Conservation (phyloP, 2,888 invertebrate species). For the Mellilla xanthometata region DNA sequence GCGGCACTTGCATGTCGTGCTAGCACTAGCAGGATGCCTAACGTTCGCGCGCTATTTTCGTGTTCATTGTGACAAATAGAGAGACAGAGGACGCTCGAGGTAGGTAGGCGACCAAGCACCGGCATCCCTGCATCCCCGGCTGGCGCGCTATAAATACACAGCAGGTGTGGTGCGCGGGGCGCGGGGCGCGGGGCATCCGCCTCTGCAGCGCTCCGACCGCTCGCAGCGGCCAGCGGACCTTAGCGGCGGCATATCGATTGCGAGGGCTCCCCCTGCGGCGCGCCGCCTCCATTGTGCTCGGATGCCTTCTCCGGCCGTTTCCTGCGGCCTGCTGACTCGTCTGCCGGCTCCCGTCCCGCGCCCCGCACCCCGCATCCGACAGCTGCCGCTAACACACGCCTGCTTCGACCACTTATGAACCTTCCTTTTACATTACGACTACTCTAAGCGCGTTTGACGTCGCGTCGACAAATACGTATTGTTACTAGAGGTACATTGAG, state of each 20-base stretch:
- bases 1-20: slow-evolving; percentile 38
- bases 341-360: slow-evolving; percentile 50
- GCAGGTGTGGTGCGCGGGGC: slow-evolving; percentile 73
- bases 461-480: too few relatives aligned
- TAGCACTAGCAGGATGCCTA: slow-evolving; percentile 44
- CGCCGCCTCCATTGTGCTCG: slow-evolving; percentile 77
- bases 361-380: slow-evolving; percentile 47
- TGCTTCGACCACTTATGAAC: slow-evolving; percentile 39
- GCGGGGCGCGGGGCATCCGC: slow-evolving; percentile 72
- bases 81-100: slow-evolving; percentile 48
- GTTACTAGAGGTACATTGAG: too few relatives aligned
- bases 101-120: slow-evolving; percentile 55
- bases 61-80: slow-evolving; percentile 68
- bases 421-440: slow-evolving; percentile 13
- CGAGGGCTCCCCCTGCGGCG: slow-evolving; percentile 82
- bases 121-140: slow-evolving; percentile 74
- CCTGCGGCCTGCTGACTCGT: slow-evolving; percentile 70
- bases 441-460: too few relatives aligned
- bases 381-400: slow-evolving; percentile 57
- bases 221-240: slow-evolving; percentile 77
- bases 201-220: slow-evolving; percentile 78
- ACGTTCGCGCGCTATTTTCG: slow-evolving; percentile 63
- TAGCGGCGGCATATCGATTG: slow-evolving; percentile 83
- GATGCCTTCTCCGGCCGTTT: slow-evolving; percentile 75
- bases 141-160: slow-evolving; percentile 77